Conservation (phyloP, 2,113 vertebrate species). For the Ivindomyrus marchei region DNA sequence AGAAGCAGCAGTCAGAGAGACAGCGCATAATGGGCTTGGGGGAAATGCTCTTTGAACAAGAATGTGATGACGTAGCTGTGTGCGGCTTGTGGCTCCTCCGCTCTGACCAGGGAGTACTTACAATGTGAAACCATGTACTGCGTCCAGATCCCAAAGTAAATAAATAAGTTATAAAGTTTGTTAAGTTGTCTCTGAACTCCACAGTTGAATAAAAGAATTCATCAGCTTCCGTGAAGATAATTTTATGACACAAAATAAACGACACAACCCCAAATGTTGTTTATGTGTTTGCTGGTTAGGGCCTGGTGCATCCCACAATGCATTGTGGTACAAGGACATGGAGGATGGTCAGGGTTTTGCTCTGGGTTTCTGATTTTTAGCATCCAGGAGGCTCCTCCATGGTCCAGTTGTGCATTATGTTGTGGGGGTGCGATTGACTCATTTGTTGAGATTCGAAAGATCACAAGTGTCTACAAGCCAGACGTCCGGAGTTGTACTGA, state of each 20-base stretch:
- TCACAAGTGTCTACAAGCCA: slow-evolving; percentile 33
- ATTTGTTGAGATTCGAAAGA: background rate
- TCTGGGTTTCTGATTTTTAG: background rate
- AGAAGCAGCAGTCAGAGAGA: background rate
- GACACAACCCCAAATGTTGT: background rate
- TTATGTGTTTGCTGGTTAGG: background rate
- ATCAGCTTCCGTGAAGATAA: background rate
- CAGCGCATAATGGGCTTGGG: background rate
- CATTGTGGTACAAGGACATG: background rate
- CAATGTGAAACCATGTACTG: background rate
- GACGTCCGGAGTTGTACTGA: slow-evolving; percentile 23
- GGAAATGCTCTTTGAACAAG: background rate
- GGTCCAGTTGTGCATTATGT: background rate
- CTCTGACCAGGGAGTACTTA: background rate
- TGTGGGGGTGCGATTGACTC: background rate
- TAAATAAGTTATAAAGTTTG: background rate
- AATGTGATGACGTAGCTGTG: background rate
- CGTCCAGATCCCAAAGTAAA: background rate
- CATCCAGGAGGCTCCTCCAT: background rate
- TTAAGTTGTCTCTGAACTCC: background rate
- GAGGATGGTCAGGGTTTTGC: background rate
- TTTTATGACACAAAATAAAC: background rate
- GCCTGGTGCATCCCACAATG: background rate
- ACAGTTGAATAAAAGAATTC: background rate
- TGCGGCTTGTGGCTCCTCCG: background rate